Percentiles rank a stretch among this genome's conserved stretches.
These are phyloP conservation scores for Anarhynchus alexandrinus DNA, from an alignment of 2,113 vertebrate species.

Conservation along the genomic window DNA sequence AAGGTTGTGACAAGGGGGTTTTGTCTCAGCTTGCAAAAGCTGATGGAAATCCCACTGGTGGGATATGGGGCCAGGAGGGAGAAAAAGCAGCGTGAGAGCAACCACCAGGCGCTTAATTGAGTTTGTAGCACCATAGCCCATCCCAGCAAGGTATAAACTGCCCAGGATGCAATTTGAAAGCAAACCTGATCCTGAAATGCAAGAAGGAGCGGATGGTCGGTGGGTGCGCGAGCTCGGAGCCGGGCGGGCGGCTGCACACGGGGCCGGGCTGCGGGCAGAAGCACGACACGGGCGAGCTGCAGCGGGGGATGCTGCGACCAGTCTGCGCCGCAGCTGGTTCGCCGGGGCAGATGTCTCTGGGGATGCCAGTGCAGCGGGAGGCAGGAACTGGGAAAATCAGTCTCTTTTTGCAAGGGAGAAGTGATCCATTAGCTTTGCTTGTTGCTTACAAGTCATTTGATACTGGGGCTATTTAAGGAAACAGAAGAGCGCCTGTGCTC, in stretches of 20 bases:
- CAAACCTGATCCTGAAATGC: background rate
- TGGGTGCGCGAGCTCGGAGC: background rate
- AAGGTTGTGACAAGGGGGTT: background rate
- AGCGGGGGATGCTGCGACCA: background rate
- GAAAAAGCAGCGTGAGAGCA: background rate
- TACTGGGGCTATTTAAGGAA: conserved; percentile 2
- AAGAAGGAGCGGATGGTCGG: background rate
- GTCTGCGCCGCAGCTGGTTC: background rate
- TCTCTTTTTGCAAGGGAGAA: background rate
- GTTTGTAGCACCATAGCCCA: background rate
- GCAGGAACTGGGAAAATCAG: background rate
- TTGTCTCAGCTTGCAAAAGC: background rate
- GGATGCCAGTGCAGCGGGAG: background rate
- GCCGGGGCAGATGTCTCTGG: accelerated
- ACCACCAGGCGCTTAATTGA: background rate
- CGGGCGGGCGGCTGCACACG: background rate
- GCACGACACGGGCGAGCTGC: background rate
- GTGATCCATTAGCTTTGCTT: background rate
- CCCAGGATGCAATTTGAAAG: background rate
- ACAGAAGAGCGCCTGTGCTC: background rate
- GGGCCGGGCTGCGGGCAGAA: background rate
- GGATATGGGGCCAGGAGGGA: background rate
- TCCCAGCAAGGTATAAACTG: background rate
- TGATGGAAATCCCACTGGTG: background rate
- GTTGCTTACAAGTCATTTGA: background rate